Evolutionary conservation across 2,888 invertebrate species (phyloP).

Genomic region (Athalia cordata): DNA sequence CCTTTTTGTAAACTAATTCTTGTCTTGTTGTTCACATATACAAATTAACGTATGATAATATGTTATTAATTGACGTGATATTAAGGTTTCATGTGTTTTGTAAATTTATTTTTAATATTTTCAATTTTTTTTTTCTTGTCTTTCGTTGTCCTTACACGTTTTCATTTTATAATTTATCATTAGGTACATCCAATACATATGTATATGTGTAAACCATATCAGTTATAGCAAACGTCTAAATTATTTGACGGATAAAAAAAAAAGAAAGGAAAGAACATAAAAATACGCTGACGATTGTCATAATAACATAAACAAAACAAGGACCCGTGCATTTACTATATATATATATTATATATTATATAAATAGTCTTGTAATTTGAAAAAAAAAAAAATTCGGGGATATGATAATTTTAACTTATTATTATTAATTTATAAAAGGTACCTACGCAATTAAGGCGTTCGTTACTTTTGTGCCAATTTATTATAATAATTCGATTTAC

Average conservation of each 20-base stretch:
- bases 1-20: conserved; percentile 59
- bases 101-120: conserved; percentile 43
- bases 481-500: not conserved
- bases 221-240: conserved; percentile 52
- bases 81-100: conserved; percentile 65
- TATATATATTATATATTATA: not conserved
- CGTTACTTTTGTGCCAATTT: conserved; percentile 36
- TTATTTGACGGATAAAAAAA: conserved; percentile 40
- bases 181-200: conserved; percentile 29
- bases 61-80: conserved; percentile 68
- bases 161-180: conserved; percentile 4
- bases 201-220: conserved; percentile 45
- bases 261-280: conserved; percentile 43
- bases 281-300: conserved; percentile 72
- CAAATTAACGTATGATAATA: conserved; percentile 47
- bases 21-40: conserved; percentile 55
- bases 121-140: conserved; percentile 38
- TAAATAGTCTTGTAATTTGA: conserved; percentile 20
- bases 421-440: conserved; percentile 7
- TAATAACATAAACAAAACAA: conserved; percentile 59
- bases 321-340: conserved; percentile 71
- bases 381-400: conserved; percentile 8
- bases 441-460: conserved; percentile 17
- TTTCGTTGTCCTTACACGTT: conserved; percentile 27
- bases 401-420: conserved; percentile 7